Conservation (phyloP, 2,797 vertebrate species). For the Hydrocynus forskahlii region DNA sequence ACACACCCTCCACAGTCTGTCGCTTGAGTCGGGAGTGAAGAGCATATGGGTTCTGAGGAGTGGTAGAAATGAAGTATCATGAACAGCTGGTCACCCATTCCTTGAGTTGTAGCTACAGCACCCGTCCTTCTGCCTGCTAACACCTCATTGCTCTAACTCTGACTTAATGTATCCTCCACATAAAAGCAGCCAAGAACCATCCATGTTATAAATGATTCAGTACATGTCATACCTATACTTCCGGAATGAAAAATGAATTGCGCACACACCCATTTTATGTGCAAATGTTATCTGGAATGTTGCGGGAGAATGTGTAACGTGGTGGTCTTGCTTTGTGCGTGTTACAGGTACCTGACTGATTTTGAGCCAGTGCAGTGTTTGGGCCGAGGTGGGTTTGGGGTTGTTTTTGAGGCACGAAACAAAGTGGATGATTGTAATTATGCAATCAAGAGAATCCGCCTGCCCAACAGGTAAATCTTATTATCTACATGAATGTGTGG, state of each 20-base stretch:
- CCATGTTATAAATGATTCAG: neutral
- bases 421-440: conserved; percentile 99
- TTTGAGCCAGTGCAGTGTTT: conserved; percentile 98
- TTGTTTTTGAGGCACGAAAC: conserved; percentile 97
- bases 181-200: neutral
- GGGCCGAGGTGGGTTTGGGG: conserved; percentile 95
- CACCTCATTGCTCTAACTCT: conserved; percentile 39
- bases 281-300: neutral
- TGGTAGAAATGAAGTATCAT: conserved; percentile 10
- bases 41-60: conserved; percentile 25
- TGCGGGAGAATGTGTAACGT: neutral
- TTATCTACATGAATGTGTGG: neutral
- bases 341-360: conserved; percentile 93
- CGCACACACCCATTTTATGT: neutral
- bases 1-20: neutral
- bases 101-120: conserved; percentile 26
- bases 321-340: conserved; percentile 14
- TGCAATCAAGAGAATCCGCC: conserved; percentile 96
- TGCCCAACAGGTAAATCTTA: conserved; percentile 89
- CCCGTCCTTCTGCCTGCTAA: conserved; percentile 43
- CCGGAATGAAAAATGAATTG: neutral
- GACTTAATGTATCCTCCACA: neutral
- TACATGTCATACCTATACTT: neutral
- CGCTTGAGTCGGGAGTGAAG: neutral
- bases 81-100: conserved; percentile 40